These are phyloP conservation scores for Volucella inanis DNA, from an alignment of 2,888 invertebrate genomes.

Conservation along the genomic window DNA sequence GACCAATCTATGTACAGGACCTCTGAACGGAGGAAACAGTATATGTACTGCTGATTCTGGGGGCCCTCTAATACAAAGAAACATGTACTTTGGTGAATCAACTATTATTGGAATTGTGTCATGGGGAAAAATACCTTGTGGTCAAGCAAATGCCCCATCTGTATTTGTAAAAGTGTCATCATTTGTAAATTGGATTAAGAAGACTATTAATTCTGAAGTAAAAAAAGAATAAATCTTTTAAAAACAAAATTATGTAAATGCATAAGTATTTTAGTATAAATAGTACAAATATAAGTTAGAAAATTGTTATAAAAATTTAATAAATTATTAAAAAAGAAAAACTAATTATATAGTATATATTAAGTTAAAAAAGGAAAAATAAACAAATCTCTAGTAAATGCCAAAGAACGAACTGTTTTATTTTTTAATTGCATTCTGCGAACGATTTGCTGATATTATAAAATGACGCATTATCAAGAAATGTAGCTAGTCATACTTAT, in stretches of 20 bases:
- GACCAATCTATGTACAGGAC: slow-evolving; percentile 82
- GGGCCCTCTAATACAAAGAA: slow-evolving; percentile 80
- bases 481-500: not conserved
- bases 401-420: too few relatives aligned
- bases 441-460: slow-evolving; percentile 35
- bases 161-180: slow-evolving; percentile 84
- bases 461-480: slow-evolving; percentile 42
- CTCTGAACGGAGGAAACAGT: slow-evolving; percentile 81
- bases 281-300: not conserved
- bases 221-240: slow-evolving; percentile 26
- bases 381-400: not conserved
- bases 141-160: slow-evolving; percentile 82
- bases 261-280: not conserved
- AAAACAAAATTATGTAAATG: not conserved
- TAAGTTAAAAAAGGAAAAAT: not conserved
- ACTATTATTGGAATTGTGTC: slow-evolving; percentile 84
- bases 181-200: slow-evolving; percentile 82
- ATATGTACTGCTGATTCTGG: slow-evolving; percentile 82
- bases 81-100: slow-evolving; percentile 74
- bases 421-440: not conserved
- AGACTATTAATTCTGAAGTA: slow-evolving; percentile 75
- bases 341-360: not conserved
- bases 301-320: slow-evolving; percentile 24
- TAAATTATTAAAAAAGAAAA: slow-evolving; percentile 12
- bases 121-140: slow-evolving; percentile 84